Evolutionary conservation across 2,113 vertebrate species (phyloP).

Genomic region (Natator depressus): DNA sequence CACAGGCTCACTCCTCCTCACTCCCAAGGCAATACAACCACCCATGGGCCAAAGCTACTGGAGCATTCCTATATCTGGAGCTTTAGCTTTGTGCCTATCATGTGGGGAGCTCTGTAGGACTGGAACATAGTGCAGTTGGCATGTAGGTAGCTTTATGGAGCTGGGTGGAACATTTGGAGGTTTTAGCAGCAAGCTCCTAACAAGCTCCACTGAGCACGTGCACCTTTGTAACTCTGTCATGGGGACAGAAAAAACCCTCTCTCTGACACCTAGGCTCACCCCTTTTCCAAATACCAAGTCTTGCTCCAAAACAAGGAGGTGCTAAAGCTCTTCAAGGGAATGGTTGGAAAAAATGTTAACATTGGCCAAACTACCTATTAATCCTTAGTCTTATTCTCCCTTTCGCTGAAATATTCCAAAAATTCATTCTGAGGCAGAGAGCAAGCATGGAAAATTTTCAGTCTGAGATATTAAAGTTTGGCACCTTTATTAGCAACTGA

Average conservation of each 20-base stretch:
- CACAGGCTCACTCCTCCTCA: background rate
- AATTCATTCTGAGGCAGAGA: constrained; percentile 5
- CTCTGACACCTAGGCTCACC: background rate
- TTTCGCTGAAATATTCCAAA: background rate
- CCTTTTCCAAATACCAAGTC: background rate
- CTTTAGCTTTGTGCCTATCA: background rate
- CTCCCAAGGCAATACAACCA: background rate
- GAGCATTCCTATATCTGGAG: background rate
- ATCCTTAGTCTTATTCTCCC: background rate
- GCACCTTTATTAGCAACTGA: background rate
- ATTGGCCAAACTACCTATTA: background rate
- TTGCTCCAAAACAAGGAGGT: background rate
- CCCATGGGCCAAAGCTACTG: background rate
- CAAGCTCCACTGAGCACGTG: background rate
- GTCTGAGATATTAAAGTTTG: background rate
- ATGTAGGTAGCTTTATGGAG: background rate
- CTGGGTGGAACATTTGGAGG: background rate
- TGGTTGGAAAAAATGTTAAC: background rate
- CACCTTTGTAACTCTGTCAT: background rate
- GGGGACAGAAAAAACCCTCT: background rate
- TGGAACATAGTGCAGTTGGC: background rate
- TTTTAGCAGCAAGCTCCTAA: background rate
- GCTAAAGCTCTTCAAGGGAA: background rate
- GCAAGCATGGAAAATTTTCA: background rate
- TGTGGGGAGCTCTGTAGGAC: background rate